These are phyloP conservation scores for Cygnus buccinator DNA, from an alignment of 2,113 vertebrate species.

Conservation along the genomic window DNA sequence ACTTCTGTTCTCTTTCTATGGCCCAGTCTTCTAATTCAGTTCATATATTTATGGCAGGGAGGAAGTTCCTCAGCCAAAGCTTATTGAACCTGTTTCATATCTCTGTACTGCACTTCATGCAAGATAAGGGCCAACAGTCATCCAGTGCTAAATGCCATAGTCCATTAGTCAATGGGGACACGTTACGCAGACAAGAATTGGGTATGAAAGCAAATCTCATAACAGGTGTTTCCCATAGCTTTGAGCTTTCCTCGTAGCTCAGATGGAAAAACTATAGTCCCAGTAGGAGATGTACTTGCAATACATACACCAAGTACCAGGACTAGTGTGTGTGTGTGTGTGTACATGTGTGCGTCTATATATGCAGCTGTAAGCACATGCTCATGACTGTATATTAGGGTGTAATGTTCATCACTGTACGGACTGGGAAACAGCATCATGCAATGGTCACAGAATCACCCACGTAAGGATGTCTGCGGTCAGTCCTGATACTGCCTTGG, in stretches of 20 bases:
- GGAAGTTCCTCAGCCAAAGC: background rate
- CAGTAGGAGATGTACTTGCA: background rate
- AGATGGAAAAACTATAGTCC: background rate
- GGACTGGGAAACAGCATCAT: background rate
- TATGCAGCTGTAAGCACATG: fast-evolving
- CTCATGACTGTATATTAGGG: background rate
- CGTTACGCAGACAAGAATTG: background rate
- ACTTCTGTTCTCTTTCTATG: background rate
- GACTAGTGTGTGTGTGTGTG: background rate
- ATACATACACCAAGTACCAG: too few species aligned
- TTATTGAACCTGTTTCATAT: background rate
- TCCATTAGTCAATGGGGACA: background rate
- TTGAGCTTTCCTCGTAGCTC: background rate
- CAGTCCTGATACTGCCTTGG: background rate
- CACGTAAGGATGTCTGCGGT: fast-evolving
- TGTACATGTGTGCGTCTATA: too few species aligned
- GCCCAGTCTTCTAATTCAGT: background rate
- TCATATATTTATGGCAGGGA: background rate
- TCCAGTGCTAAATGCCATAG: background rate
- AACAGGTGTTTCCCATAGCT: background rate
- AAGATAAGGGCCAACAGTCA: background rate
- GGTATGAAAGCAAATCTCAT: background rate
- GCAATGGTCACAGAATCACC: background rate
- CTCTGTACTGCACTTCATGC: background rate
- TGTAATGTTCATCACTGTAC: background rate